Evolutionary conservation across 2,888 invertebrate species (phyloP).

Genomic region (Andrena bicolor): DNA sequence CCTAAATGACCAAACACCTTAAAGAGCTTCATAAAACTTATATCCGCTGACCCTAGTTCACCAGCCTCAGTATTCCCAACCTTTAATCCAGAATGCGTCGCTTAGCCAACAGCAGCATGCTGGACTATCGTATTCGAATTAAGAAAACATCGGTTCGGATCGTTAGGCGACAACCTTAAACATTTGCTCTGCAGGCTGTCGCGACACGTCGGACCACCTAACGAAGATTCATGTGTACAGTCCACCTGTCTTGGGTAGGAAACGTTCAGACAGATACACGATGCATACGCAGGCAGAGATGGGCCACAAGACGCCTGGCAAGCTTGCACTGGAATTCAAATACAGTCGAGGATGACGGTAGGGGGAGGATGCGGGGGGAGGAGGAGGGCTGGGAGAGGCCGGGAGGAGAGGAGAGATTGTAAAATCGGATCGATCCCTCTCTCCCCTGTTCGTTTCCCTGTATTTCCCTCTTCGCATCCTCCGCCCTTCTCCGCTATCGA

Average conservation of each 20-base stretch:
- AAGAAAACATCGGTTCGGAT: conserved; percentile 59
- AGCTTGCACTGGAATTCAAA: conserved; percentile 80
- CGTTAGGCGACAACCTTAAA: conserved; percentile 66
- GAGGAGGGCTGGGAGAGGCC: conserved; percentile 18
- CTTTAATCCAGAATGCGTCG: too few species aligned
- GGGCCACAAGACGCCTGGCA: conserved; percentile 41
- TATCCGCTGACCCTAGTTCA: too few species aligned
- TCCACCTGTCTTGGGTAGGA: conserved; percentile 42
- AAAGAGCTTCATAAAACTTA: too few species aligned
- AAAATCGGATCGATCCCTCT: conserved; percentile 81
- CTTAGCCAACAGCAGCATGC: neutral
- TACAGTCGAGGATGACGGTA: conserved; percentile 70
- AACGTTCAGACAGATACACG: conserved; percentile 46
- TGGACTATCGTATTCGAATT: conserved; percentile 18
- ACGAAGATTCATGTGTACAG: conserved; percentile 49
- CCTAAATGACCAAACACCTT: too few species aligned
- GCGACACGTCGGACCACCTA: conserved; percentile 54
- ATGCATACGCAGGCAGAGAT: conserved; percentile 33
- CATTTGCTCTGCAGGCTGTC: conserved; percentile 64
- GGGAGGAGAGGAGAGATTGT: conserved; percentile 76
- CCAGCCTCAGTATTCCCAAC: too few species aligned
- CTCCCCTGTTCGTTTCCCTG: conserved; percentile 45
- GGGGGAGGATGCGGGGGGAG: neutral
- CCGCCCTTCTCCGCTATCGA: conserved; percentile 51
- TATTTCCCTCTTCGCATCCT: conserved; percentile 57